A percentile compares a stretch with the other conserved stretches of the same genome.
phyloP scores from a whole-genome alignment of 1,140 invertebrate species.

The Scaptomyza hsui region DNA sequence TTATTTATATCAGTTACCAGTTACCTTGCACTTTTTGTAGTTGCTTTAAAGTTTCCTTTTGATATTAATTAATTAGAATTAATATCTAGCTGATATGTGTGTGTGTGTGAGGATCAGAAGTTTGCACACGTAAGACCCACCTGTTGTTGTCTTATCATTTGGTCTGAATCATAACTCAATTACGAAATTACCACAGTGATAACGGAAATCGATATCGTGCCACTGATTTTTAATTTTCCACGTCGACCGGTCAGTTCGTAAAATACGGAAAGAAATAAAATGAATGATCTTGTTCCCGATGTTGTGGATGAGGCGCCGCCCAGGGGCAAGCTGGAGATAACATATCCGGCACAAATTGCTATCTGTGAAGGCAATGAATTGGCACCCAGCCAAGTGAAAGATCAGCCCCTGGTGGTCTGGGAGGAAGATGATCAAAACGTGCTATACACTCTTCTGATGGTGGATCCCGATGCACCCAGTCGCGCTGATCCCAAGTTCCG shows the following conservation, averaged over 20 bases:
- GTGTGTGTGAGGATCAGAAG: constrained; percentile 2
- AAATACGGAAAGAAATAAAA: constrained; percentile 19
- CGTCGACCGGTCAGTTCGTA: constrained; percentile 21
- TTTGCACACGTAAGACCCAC: constrained; percentile 4
- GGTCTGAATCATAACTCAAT: constrained; percentile 31
- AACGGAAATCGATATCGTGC: constrained; percentile 30
- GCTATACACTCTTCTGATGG: constrained; percentile 92
- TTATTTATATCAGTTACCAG: constrained; percentile 58
- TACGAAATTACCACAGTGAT: constrained; percentile 59
- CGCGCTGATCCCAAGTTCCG: constrained; percentile 90
- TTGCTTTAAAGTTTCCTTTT: constrained; percentile 19
- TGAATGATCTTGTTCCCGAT: constrained; percentile 85
- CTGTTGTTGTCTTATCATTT: constrained; percentile 13
- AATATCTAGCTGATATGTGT: constrained; percentile 25
- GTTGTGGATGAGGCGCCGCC: constrained; percentile 86
- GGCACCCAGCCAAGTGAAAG: constrained; percentile 90
- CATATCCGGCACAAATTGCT: constrained; percentile 85
- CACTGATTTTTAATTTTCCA: constrained; percentile 24
- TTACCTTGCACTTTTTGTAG: constrained; percentile 23
- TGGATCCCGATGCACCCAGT: constrained; percentile 96
- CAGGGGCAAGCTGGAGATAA: constrained; percentile 85
- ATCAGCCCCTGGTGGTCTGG: constrained; percentile 87
- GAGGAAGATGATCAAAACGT: constrained; percentile 60
- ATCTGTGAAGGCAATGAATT: constrained; percentile 90
- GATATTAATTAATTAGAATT: constrained; percentile 75